phyloP scores from a whole-genome alignment of 2,797 vertebrate species.

The Macropodus opercularis region DNA sequence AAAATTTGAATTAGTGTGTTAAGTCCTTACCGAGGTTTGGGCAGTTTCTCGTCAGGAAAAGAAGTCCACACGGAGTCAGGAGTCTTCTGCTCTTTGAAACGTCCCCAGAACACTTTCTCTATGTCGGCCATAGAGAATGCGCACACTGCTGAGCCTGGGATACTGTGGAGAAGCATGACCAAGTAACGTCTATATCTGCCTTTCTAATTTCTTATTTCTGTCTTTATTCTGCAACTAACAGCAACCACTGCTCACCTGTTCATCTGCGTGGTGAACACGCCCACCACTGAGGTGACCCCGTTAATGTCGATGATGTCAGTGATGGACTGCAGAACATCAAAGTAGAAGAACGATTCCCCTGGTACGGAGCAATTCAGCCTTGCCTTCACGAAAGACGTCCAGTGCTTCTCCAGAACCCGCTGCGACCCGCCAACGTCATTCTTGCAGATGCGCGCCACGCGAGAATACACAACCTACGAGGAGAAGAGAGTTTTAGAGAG shows the following conservation, averaged over 20 bases:
- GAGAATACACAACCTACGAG: conserved; percentile 93
- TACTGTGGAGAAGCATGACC: conserved; percentile 75
- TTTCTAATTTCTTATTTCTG: background rate
- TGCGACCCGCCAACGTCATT: conserved; percentile 97
- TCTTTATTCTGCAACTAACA: background rate
- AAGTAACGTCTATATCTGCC: background rate
- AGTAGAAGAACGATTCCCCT: conserved; percentile 98
- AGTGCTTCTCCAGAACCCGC: conserved; percentile 96
- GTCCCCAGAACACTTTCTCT: conserved; percentile 92
- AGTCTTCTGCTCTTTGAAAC: conserved; percentile 99
- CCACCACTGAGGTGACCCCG: conserved; percentile 91
- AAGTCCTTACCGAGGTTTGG: conserved; percentile 90
- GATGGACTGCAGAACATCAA: conserved; percentile 96
- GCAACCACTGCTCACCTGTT: conserved; percentile 87
- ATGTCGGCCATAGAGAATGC: conserved; percentile 98
- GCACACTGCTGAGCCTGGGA: conserved; percentile 97
- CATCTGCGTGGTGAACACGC: conserved; percentile 97
- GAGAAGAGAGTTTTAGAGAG: conserved; percentile 31
- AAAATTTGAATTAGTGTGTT: background rate
- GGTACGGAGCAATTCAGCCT: conserved; percentile 97
- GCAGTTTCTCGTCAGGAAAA: conserved; percentile 95
- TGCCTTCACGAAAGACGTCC: conserved; percentile 98
- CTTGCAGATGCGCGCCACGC: conserved; percentile 98
- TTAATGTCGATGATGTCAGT: conserved; percentile 94
- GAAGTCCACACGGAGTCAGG: conserved; percentile 98